Base-by-base conservation (phyloP, 2,888 invertebrate genomes). In the Catocala nupta region DNA sequence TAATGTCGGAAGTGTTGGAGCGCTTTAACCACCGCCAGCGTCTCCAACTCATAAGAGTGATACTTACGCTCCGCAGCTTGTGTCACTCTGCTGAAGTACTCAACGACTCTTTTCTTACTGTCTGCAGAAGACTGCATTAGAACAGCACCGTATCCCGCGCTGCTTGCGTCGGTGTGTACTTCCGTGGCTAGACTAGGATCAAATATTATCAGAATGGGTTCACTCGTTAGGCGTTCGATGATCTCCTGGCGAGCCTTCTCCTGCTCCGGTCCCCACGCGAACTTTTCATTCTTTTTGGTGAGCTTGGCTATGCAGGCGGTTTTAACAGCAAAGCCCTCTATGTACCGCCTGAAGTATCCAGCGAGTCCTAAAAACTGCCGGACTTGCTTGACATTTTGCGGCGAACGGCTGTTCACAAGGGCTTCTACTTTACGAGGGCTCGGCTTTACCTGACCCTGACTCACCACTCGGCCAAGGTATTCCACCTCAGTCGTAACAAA, bases 11-110 rank as follows among this genome's bases (percentile, higher is more conserved):
- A 16, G 16, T 16, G 16, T 16, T 16, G 16, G 16, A 16, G 16
- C 16, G 75, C 74, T 10, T 61, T 69, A 0, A 81, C 77, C 0
- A 80, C 58, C 0, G 74, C 74, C 1, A 77, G 34, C 0, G 16
- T 16, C 16, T 16, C 16, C 16, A 16, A 16, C 16, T 16, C 16
- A 16, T 16, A 16, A 16, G 16, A 65, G 44, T 79, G 56, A 36
- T 74, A 73, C 8, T 44, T 54, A 4, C 44, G 2, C 42, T 69
- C 71, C 0, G 69, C 71, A 0, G 63, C 71, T n/a, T 62, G 55
- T 2, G 70, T 73, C 0, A 53, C 10, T 16, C 55, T 65, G n/a
- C 70, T 71, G n/a, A 59, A 77, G 33, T 74, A 74, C 0, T 58
- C 67, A 0, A 77, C 69, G 0, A 63, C 68, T 0, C 52, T 59